Evolutionary conservation across 2,113 vertebrate genomes (phyloP).

Genomic region (Cyphomyrus plagiostoma): DNA sequence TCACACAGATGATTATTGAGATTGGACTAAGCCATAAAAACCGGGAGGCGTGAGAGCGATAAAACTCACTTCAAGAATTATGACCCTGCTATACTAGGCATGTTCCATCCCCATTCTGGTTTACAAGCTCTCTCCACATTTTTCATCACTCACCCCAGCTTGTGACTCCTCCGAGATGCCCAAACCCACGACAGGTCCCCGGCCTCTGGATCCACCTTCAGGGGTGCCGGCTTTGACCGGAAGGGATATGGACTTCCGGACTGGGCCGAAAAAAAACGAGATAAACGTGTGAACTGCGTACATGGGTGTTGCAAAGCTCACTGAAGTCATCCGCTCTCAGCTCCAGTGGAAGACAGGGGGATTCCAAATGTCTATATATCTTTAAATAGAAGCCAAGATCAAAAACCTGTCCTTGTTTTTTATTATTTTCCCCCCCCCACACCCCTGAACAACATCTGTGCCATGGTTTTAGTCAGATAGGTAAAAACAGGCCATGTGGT

Average conservation of each 20-base stretch:
- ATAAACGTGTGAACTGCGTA: not conserved
- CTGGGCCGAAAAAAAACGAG: not conserved
- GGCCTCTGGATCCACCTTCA: not conserved
- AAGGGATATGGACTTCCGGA: not conserved
- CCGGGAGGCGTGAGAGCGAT: not conserved
- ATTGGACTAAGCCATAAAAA: not conserved
- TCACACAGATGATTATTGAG: not conserved
- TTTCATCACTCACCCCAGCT: not conserved
- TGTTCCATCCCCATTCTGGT: not conserved
- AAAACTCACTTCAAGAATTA: not conserved
- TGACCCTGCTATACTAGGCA: not conserved
- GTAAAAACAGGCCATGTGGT: not conserved
- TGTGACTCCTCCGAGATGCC: not conserved
- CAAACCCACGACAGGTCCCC: not conserved
- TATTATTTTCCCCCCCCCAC: not conserved
- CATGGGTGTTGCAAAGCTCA: not conserved
- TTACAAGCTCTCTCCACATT: not conserved
- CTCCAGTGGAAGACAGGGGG: not conserved
- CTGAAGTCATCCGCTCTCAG: not conserved
- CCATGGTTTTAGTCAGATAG: not conserved
- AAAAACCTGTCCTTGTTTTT: not conserved
- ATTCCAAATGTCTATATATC: slow-evolving; percentile 11
- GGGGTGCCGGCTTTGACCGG: not conserved
- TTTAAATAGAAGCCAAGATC: slow-evolving; percentile 13
- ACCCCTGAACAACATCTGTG: not conserved